phyloP scores from a whole-genome alignment of 1,140 invertebrate species.

The Drosophila dunni region DNA sequence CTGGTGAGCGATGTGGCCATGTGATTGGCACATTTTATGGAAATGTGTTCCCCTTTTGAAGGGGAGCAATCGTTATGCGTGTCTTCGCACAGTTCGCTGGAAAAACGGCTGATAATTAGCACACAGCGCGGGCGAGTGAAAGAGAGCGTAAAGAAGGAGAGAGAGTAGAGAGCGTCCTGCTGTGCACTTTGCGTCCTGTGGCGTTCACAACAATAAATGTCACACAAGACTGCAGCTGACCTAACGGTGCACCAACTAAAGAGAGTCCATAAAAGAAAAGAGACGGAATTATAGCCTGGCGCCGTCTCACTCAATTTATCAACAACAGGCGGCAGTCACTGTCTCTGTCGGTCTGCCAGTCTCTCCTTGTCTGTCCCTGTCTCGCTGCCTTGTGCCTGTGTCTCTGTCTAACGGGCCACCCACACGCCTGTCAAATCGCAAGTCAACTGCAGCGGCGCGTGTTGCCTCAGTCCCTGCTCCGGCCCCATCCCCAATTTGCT shows the following conservation, averaged over 20 bases:
- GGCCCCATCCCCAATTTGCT: neutral
- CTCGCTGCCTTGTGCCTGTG: neutral
- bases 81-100: slow-evolving; percentile 58
- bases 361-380: neutral
- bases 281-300: slow-evolving; percentile 14
- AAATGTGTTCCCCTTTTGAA: slow-evolving; percentile 50
- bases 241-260: slow-evolving; percentile 41
- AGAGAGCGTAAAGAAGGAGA: neutral
- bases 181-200: slow-evolving; percentile 50
- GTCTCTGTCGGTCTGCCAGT: slow-evolving; percentile 10
- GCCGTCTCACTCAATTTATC: slow-evolving; percentile 56
- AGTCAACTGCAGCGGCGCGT: slow-evolving; percentile 77
- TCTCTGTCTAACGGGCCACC: slow-evolving; percentile 37
- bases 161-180: slow-evolving; percentile 19
- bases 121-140: slow-evolving; percentile 56
- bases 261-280: too few species aligned
- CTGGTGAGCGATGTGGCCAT: slow-evolving; percentile 38
- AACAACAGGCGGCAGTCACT: slow-evolving; percentile 46
- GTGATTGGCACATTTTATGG: slow-evolving; percentile 81
- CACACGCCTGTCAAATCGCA: slow-evolving; percentile 66
- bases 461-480: slow-evolving; percentile 41
- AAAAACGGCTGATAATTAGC: slow-evolving; percentile 71
- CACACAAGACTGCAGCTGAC: slow-evolving; percentile 40
- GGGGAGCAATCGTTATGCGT: slow-evolving; percentile 43
- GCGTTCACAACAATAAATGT: slow-evolving; percentile 49